Conservation (phyloP, 1,140 invertebrate genomes). For the Bombus breviceps region DNA sequence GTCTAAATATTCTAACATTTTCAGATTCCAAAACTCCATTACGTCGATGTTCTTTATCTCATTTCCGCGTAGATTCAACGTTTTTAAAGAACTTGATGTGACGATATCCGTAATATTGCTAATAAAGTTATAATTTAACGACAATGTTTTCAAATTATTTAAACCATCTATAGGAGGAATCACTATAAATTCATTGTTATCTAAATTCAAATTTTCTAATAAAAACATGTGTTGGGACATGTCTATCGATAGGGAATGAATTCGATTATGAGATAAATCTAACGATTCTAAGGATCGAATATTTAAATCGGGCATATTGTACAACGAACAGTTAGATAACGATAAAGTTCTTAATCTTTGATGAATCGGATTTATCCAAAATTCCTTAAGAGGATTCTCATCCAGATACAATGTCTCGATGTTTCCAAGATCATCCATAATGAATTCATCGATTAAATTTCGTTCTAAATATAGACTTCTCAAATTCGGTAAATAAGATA, state of each 20-base stretch:
- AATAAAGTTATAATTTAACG: constrained; percentile 42
- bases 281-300: background rate
- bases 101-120: background rate
- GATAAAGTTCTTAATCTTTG: constrained; percentile 17
- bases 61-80: constrained; percentile 46
- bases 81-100: background rate
- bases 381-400: background rate
- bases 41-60: background rate
- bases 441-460: background rate
- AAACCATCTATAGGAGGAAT: background rate
- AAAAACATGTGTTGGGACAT: background rate
- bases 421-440: background rate
- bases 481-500: background rate
- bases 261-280: constrained; percentile 30
- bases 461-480: constrained; percentile 16
- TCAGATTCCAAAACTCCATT: background rate
- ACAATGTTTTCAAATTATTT: background rate
- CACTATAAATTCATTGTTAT: constrained; percentile 9
- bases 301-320: accelerated
- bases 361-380: background rate
- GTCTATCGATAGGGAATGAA: accelerated
- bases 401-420: constrained; percentile 22
- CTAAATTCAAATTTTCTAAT: constrained; percentile 32
- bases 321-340: background rate
- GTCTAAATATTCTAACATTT: constrained; percentile 33